phyloP scores from a whole-genome alignment of 2,113 vertebrate genomes.

The Phalacrocorax aristotelis region DNA sequence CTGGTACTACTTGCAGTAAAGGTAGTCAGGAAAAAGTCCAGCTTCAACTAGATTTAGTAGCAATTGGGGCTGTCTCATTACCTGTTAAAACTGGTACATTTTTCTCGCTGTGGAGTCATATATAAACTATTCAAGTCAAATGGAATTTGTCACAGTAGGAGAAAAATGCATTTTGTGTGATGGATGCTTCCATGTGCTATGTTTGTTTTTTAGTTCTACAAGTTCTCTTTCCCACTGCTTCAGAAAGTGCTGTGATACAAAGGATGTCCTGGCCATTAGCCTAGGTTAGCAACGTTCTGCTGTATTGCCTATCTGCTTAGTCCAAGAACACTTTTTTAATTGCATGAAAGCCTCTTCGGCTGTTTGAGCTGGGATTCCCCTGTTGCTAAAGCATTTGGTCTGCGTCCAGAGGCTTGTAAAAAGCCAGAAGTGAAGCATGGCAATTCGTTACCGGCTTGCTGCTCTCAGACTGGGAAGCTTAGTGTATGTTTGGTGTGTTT shows the following conservation, averaged over 20 bases:
- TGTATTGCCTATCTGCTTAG: background rate
- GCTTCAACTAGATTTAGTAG: background rate
- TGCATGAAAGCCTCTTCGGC: background rate
- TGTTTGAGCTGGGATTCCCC: background rate
- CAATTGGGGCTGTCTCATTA: background rate
- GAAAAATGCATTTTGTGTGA: background rate
- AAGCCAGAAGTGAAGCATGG: background rate
- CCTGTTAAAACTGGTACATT: background rate
- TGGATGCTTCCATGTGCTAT: background rate
- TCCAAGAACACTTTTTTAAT: background rate
- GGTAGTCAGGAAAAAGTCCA: background rate
- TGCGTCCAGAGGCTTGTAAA: background rate
- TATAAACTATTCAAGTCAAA: background rate
- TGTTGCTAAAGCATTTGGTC: fast-evolving
- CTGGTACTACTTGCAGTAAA: background rate
- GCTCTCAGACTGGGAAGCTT: background rate
- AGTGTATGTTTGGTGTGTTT: background rate
- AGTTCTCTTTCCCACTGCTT: background rate
- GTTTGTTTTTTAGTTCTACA: background rate
- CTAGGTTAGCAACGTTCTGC: background rate
- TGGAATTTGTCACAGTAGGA: background rate
- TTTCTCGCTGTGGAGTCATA: background rate
- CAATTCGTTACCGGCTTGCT: background rate
- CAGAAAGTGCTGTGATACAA: background rate
- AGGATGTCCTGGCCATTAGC: background rate